phyloP scores from a whole-genome alignment of 2,797 vertebrate genomes.

The Poecile montanus region DNA sequence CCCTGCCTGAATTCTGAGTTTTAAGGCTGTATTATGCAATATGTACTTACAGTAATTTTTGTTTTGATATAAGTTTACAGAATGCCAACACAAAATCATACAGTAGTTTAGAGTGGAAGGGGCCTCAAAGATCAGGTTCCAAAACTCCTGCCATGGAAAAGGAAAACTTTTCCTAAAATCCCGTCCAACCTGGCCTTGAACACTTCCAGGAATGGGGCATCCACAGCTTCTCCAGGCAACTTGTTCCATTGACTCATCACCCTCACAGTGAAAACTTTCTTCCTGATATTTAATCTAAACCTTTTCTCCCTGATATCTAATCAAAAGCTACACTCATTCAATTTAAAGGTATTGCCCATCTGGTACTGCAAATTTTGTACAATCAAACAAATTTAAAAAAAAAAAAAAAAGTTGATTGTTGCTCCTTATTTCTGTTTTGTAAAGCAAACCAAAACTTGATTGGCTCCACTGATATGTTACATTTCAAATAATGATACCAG shows the following conservation, averaged over 20 bases:
- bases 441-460: not conserved
- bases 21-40: not conserved
- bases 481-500: not conserved
- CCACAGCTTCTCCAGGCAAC: not conserved
- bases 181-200: not conserved
- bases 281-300: not conserved
- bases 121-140: fast-evolving
- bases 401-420: not conserved
- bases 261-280: not conserved
- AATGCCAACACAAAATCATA: not conserved
- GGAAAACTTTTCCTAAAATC: not conserved
- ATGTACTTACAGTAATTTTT: fast-evolving
- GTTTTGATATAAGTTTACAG: not conserved
- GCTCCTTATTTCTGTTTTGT: not conserved
- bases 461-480: not conserved
- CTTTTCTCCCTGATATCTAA: not conserved
- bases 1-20: not conserved
- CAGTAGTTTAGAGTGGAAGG: not conserved
- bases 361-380: not conserved
- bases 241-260: not conserved
- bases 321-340: not conserved
- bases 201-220: not conserved
- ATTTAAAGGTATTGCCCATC: not conserved
- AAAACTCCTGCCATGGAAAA: not conserved
- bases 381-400: not conserved